phyloP scores from a whole-genome alignment of 2,797 vertebrate species.

The Manis pentadactyla region DNA sequence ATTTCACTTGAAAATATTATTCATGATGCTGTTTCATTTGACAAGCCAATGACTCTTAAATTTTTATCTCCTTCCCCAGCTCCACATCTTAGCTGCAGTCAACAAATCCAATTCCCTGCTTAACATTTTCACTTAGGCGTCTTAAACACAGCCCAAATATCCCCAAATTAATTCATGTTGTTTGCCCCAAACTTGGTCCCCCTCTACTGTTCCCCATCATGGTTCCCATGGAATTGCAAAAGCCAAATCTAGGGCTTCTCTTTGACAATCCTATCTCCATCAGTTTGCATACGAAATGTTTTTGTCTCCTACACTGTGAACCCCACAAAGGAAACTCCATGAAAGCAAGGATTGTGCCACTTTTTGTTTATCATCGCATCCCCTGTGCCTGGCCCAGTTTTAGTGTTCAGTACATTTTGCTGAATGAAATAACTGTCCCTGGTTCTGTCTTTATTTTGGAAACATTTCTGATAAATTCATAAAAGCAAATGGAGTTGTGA shows the following conservation, averaged over 20 bases:
- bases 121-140: background rate
- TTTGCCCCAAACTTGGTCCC: background rate
- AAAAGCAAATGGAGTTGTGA: slow-evolving; percentile 14
- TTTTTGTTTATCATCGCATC: background rate
- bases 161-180: background rate
- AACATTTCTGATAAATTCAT: slow-evolving; percentile 39
- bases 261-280: background rate
- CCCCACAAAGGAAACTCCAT: background rate
- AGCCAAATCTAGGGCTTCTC: background rate
- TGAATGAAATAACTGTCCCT: background rate
- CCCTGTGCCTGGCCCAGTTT: too few relatives aligned
- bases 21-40: background rate
- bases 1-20: background rate
- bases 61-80: background rate
- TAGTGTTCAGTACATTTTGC: background rate
- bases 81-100: background rate
- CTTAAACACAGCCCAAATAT: background rate
- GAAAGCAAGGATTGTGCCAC: background rate
- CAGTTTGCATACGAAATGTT: too few relatives aligned
- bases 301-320: background rate
- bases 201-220: rapidly evolving
- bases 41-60: background rate
- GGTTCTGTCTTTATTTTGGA: background rate
- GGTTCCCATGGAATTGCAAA: background rate
- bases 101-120: background rate